These are phyloP conservation scores for Aphis gossypii DNA, from an alignment of 1,140 invertebrate genomes.

Conservation along the genomic window DNA sequence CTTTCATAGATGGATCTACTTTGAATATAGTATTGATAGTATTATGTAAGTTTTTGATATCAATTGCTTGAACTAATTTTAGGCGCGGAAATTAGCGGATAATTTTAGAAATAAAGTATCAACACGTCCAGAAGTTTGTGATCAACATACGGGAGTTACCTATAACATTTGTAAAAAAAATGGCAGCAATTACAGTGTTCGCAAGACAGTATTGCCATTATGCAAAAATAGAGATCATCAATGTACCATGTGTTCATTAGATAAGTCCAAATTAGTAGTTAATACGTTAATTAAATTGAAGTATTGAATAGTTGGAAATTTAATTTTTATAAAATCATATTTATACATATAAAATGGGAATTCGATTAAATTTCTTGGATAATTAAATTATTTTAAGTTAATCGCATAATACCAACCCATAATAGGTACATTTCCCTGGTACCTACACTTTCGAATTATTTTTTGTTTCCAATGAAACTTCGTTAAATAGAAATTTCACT, in stretches of 20 bases:
- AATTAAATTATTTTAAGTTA: neutral
- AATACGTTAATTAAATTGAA: neutral
- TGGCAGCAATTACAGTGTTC: conserved; percentile 1
- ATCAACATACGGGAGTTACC: neutral
- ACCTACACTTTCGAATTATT: too few species aligned
- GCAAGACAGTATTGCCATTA: neutral
- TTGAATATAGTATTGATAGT: too few species aligned
- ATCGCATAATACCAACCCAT: neutral
- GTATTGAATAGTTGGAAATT: neutral
- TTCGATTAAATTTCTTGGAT: neutral
- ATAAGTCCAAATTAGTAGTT: neutral
- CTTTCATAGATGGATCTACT: too few species aligned
- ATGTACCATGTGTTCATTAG: neutral
- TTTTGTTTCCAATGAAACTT: too few species aligned
- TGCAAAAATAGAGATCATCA: neutral
- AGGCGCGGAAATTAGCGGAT: neutral
- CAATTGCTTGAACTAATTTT: neutral
- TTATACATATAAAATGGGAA: neutral
- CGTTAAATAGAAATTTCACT: too few species aligned
- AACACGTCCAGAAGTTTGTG: neutral
- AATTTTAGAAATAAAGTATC: neutral
- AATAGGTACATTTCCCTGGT: too few species aligned
- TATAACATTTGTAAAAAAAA: neutral
- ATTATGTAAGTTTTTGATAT: neutral
- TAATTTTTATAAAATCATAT: neutral